phyloP scores from a whole-genome alignment of 2,888 invertebrate species.

The Anarsia innoxiella region DNA sequence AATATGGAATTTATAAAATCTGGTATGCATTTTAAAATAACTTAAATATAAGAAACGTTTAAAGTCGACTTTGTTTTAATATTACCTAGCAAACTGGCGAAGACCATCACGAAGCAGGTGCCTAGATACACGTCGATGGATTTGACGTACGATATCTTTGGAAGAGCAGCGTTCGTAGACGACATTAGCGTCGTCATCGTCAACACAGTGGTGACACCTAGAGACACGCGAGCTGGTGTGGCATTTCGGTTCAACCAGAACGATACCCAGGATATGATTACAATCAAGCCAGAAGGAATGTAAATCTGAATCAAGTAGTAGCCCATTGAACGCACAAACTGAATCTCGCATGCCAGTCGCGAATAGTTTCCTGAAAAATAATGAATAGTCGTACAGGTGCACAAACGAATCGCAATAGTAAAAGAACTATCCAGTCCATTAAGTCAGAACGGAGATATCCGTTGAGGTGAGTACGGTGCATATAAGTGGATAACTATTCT shows the following conservation, averaged over 20 bases:
- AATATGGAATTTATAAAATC: no score
- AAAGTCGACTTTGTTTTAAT: no score
- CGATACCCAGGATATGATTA: constrained; percentile 97
- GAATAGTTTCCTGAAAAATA: constrained; percentile 90
- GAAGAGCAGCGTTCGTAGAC: constrained; percentile 95
- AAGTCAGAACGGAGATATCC: not conserved
- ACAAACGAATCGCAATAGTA: no score
- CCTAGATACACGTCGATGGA: constrained; percentile 98
- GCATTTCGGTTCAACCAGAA: constrained; percentile 97
- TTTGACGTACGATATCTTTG: constrained; percentile 98
- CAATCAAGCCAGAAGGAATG: constrained; percentile 97
- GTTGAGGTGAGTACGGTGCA: no score
- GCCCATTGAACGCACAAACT: constrained; percentile 98
- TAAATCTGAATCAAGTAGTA: constrained; percentile 99
- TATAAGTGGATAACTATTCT: no score
- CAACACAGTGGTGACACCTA: constrained; percentile 96
- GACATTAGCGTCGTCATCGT: constrained; percentile 99
- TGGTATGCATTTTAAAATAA: no score
- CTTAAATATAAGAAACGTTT: no score
- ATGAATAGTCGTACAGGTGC: no score
- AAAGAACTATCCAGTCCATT: not conserved
- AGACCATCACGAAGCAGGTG: constrained; percentile 99
- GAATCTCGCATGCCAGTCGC: constrained; percentile 95
- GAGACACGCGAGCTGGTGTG: constrained; percentile 93
- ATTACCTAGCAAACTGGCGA: constrained; percentile 96